Conservation (phyloP, 2,113 vertebrate species). For the Pseudorectes ferrugineus region DNA sequence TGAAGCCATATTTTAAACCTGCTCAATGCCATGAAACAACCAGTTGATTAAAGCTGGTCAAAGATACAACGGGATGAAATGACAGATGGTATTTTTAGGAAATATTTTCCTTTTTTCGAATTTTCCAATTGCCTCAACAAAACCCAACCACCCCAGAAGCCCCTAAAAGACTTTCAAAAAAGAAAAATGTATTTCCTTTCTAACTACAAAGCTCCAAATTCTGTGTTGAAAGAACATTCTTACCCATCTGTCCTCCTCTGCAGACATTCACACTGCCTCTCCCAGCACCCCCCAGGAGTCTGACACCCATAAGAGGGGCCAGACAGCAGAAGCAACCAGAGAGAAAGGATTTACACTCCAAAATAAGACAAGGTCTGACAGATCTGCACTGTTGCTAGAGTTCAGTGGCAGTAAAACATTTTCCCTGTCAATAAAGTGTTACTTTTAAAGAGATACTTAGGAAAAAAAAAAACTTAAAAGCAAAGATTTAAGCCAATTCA, state of each 20-base stretch:
- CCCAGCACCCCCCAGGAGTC: not conserved
- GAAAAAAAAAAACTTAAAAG: slow-evolving; percentile 32
- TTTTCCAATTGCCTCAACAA: not conserved
- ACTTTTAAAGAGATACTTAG: slow-evolving; percentile 20
- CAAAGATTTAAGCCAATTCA: slow-evolving; percentile 46
- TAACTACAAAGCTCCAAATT: not conserved
- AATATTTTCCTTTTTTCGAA: not conserved
- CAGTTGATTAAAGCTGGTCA: not conserved
- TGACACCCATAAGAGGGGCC: not conserved
- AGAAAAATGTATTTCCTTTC: not conserved
- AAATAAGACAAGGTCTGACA: not conserved
- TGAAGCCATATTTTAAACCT: not conserved
- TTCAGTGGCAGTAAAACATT: not conserved
- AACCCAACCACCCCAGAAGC: not conserved
- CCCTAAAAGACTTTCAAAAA: not conserved
- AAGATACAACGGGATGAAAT: not conserved
- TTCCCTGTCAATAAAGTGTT: slow-evolving; percentile 36
- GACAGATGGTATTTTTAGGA: not conserved
- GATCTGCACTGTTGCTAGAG: not conserved
- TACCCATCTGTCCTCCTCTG: not conserved
- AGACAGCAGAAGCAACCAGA: not conserved
- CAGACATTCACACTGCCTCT: not conserved
- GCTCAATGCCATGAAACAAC: not conserved
- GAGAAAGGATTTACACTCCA: not conserved
- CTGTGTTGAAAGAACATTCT: not conserved